These are phyloP conservation scores for Etia nguti DNA, from an alignment of 2,113 vertebrate species.

Conservation along the genomic window DNA sequence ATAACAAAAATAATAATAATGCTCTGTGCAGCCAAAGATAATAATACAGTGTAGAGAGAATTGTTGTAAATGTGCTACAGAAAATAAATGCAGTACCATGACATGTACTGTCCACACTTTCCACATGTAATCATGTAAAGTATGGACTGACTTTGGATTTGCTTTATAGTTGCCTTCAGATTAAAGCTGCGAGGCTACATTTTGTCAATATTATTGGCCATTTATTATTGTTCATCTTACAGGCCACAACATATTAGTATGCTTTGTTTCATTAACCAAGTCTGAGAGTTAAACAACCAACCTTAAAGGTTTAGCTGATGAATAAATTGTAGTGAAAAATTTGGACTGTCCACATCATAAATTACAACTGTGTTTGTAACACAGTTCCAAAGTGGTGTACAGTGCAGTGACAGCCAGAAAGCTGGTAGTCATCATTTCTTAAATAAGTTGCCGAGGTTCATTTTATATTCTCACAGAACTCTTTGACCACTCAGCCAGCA, in stretches of 20 bases:
- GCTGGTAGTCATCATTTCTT: not conserved
- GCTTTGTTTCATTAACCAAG: not conserved
- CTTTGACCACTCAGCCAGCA: not conserved
- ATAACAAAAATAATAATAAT: not conserved
- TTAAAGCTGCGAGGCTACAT: not conserved
- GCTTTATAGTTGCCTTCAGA: not conserved
- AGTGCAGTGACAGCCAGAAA: not conserved
- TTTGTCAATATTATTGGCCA: not conserved
- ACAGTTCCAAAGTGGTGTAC: not conserved
- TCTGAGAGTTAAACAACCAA: not conserved
- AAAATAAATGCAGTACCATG: not conserved
- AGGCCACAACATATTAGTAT: not conserved
- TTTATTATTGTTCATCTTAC: not conserved
- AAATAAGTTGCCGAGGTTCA: not conserved
- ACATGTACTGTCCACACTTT: not conserved
- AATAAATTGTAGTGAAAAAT: not conserved
- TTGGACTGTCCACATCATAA: not conserved
- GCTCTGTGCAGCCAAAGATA: not conserved
- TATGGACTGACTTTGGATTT: not conserved
- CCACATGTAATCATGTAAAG: not conserved
- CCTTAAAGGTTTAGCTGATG: not conserved
- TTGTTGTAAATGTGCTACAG: not conserved
- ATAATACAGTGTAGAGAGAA: not conserved
- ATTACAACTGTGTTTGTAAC: not conserved
- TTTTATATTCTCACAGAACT: not conserved